Evolutionary conservation across 2,797 vertebrate species (phyloP), one percentile per base, ranked within the genome.

Genomic region (Pseudocheirus occidentalis): DNA sequence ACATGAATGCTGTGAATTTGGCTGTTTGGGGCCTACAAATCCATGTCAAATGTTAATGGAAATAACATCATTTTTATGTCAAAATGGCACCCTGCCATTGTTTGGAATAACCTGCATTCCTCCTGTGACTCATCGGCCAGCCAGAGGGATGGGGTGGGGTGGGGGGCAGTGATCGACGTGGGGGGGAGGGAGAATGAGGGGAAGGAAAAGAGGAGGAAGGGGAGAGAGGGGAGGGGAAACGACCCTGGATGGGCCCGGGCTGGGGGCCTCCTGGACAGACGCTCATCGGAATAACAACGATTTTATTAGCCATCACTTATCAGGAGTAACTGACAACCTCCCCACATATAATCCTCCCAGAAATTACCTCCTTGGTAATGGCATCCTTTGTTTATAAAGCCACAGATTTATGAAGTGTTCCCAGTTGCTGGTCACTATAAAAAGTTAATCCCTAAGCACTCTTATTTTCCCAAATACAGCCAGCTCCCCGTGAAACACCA

Each of bases 1-100:
- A 98, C 98, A 98, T 95, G 95, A 98, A 96, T 31, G 94, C 98
- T 97, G 97, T 98, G 98, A 98, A 97, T 98, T 97, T 97, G 96
- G 98, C 66, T 96, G 97, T 98, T 98, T 97, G 96, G 96, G 95
- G 96, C 95, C 98, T 98, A 97, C 98, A 98, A 98, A 99, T 97
- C 98, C 98, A 94, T 98, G 99, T 99, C 99, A 99, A 98, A 99
- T 98, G 99, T 98, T 98, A 98, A 99, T 99, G 98, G 99, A 98
- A 98, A 98, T 97, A 98, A 97, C 81, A 28, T 98, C 31, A 94
- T 98, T 98, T 98, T 98, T 98, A 98, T 99, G 92, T 96, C 94
- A 95, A 95, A 98, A 97, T 98, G 99, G 99, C 99, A 98, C 93
- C 12, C 58, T 93, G 98, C 98, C 98, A 98, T 98, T 92, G 98